Evolutionary conservation across 2,113 vertebrate genomes (phyloP).

Genomic region (Shinisaurus crocodilurus): DNA sequence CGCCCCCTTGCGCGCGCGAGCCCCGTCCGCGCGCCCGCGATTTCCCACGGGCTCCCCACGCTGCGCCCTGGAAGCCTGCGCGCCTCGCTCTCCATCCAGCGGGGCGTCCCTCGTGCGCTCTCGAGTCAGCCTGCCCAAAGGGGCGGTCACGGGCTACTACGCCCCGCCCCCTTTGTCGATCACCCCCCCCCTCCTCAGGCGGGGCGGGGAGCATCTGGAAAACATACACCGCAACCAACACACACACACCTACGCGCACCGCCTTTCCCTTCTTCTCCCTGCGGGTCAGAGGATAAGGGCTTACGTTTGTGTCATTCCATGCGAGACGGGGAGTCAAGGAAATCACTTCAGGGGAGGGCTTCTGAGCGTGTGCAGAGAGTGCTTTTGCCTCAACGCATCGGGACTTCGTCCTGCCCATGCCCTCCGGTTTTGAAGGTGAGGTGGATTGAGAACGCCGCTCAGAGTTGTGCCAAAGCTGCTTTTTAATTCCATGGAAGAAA

Average conservation of each 20-base stretch:
- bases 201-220: neutral
- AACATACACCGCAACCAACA: no score
- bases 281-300: no score
- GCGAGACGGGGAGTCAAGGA: no score
- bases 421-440: no score
- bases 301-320: no score
- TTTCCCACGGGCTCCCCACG: conserved; percentile 45
- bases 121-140: neutral
- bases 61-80: conserved; percentile 41
- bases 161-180: neutral
- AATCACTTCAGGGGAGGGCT: neutral
- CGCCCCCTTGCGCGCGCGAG: conserved; percentile 27
- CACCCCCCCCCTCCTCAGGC: neutral
- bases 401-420: neutral
- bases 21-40: conserved; percentile 50
- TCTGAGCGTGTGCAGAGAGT: neutral
- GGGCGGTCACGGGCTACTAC: neutral
- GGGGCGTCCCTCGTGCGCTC: neutral
- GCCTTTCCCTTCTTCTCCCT: neutral
- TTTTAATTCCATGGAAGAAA: no score
- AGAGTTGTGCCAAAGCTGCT: no score
- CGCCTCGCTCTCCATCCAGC: conserved; percentile 33
- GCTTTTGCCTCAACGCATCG: neutral
- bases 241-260: neutral
- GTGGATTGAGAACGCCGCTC: no score